Evolutionary conservation across 1,140 invertebrate species (phyloP), one percentile per base, ranked within the genome.

Genomic region (Anastrepha obliqua): DNA sequence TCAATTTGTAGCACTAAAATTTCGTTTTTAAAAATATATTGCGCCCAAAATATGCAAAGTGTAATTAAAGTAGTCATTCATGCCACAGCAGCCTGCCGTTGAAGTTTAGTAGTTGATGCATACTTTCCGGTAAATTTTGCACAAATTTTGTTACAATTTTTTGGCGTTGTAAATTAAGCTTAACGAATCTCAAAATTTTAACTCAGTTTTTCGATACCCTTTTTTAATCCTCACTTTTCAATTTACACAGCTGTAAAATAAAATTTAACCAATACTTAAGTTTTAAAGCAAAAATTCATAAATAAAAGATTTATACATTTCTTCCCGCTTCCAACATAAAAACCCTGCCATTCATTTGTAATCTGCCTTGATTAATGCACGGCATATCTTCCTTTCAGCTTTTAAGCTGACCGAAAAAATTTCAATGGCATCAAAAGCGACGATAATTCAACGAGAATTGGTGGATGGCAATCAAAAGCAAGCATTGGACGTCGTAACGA

Each of bases 301-400:
- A 81, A 51, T 51, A 44, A 78, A 78, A 78, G 47, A 62, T 62
- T 62, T 17, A 17, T 44, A 29, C 6, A n/a, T n/a, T 78, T 44
- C 74, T 55, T 4, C 6, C 4, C 39, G 64, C 64, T 67, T 2
- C 64, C 64, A 67, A 67, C 6, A 5, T 17, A 39, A 20, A 67
- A 67, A 47, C 5, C 8, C 15, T 81, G 47, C 47, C n/a, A 55
- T 55, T 81, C 47, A 2, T 81, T 55, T 29, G 47, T 29, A 81
- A 81, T 81, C 51, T n/a, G 7, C n/a, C 17, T 81, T 81, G 74
- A 81, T 81, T 81, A 81, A 81, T 81, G 74, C 47, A 55, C n/a
- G 20, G 74, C 47, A 81, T 13, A 55, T 51, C 47, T 81, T 29
- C 15, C n/a, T 55, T 81, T 0, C 8, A 29, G 20, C 47, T 55